A percentile compares a stretch with the other conserved stretches of the same genome.
phyloP scores from a whole-genome alignment of 2,113 vertebrate species.

The Microcebus jonahi region DNA sequence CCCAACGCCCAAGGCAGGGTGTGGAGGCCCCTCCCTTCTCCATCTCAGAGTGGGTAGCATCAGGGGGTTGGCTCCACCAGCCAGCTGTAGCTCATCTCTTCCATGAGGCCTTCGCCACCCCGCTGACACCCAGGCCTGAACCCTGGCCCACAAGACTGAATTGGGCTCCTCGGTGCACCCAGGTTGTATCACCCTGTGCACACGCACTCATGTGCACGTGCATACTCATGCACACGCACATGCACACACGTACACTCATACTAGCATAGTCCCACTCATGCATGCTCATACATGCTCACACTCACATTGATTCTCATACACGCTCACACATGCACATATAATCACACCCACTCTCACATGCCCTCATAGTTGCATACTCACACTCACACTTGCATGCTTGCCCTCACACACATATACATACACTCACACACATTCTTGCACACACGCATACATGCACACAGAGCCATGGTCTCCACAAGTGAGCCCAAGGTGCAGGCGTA shows the following conservation, averaged over 20 bases:
- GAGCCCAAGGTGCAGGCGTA: neutral
- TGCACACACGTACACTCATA: too few species aligned
- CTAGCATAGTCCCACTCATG: too few species aligned
- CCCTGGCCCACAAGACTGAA: neutral
- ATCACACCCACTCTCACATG: neutral
- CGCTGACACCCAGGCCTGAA: neutral
- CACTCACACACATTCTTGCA: neutral
- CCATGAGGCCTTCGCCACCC: neutral
- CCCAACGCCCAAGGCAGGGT: neutral
- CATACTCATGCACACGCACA: neutral
- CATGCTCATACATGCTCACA: too few species aligned
- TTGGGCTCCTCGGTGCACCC: neutral
- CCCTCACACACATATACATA: neutral
- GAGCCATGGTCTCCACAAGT: neutral
- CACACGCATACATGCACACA: neutral
- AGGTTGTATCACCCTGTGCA: neutral
- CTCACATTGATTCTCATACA: too few species aligned
- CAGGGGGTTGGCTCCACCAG: neutral
- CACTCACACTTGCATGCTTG: neutral
- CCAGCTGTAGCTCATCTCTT: neutral
- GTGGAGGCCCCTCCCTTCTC: neutral
- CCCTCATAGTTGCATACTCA: neutral
- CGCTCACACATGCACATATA: too few species aligned
- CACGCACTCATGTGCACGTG: neutral
- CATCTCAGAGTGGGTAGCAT: neutral